phyloP scores from a whole-genome alignment of 2,888 invertebrate genomes.

The Caenorhabditis sinica region DNA sequence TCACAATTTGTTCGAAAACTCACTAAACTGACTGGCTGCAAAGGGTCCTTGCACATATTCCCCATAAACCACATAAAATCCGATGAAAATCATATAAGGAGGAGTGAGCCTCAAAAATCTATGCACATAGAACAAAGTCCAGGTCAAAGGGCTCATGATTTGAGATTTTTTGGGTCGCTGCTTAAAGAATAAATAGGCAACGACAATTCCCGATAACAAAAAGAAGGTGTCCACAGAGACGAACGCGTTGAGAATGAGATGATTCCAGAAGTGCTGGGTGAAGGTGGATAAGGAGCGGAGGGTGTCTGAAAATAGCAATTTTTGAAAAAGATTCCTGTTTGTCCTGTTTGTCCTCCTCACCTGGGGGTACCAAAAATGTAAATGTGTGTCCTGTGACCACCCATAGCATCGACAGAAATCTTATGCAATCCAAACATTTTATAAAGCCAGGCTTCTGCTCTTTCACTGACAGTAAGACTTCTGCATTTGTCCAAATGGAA shows the following conservation, averaged over 20 bases:
- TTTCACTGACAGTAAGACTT: slow-evolving; percentile 48
- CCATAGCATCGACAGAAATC: slow-evolving; percentile 76
- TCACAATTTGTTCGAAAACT: not conserved
- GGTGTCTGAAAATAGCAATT: slow-evolving; percentile 20
- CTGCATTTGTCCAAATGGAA: slow-evolving; percentile 66
- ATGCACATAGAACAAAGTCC: slow-evolving; percentile 68
- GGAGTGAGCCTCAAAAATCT: slow-evolving; percentile 67
- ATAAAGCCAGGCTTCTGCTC: slow-evolving; percentile 69
- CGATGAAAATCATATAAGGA: slow-evolving; percentile 65
- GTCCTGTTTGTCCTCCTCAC: not conserved
- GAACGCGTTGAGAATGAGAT: slow-evolving; percentile 67
- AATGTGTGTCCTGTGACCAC: slow-evolving; percentile 69
- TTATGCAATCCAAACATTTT: slow-evolving; percentile 73
- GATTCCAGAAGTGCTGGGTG: slow-evolving; percentile 49
- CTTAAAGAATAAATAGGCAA: slow-evolving; percentile 76
- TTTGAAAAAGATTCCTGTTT: not conserved
- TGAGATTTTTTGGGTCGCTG: slow-evolving; percentile 1
- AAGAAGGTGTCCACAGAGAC: slow-evolving; percentile 79
- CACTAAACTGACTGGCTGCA: slow-evolving; percentile 43
- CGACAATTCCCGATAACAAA: slow-evolving; percentile 74
- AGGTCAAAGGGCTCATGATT: slow-evolving; percentile 48
- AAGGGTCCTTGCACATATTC: slow-evolving; percentile 56
- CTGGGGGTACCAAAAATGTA: slow-evolving; percentile 28
- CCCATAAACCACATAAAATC: slow-evolving; percentile 59
- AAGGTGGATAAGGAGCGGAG: slow-evolving; percentile 27